Evolutionary conservation across 1,140 invertebrate species (phyloP).

Genomic region (Ceratina japonica): DNA sequence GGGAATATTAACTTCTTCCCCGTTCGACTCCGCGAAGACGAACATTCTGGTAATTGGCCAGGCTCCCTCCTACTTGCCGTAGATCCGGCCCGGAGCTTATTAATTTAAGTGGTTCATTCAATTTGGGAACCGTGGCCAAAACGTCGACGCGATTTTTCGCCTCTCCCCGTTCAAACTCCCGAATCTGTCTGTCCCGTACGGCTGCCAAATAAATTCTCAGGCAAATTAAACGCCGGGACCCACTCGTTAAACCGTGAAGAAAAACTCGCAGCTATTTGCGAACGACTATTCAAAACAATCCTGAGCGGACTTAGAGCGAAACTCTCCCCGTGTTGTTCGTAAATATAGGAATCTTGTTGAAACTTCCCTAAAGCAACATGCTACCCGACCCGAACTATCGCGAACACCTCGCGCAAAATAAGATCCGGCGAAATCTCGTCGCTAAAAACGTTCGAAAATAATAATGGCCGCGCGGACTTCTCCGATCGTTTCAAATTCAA

Average conservation of each 20-base stretch:
- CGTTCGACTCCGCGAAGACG: neutral
- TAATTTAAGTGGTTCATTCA: conserved; percentile 33
- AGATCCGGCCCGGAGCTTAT: neutral
- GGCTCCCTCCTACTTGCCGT: neutral
- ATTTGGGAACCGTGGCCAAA: conserved; percentile 9
- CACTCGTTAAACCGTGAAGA: neutral
- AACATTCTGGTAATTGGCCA: conserved; percentile 36
- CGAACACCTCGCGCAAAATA: neutral
- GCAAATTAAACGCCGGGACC: neutral
- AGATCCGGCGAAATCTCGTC: neutral
- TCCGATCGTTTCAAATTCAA: neutral
- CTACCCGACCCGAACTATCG: neutral
- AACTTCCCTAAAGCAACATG: neutral
- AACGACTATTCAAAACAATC: neutral
- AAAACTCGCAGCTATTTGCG: neutral
- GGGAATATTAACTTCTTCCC: conserved; percentile 10
- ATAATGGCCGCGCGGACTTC: neutral
- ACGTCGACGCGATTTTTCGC: neutral
- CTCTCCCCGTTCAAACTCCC: neutral
- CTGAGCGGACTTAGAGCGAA: neutral
- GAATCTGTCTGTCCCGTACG: neutral
- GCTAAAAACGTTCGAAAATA: neutral
- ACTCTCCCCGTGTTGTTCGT: neutral
- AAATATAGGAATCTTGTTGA: conserved; percentile 5
- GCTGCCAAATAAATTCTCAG: neutral